Conservation (phyloP, 2,113 vertebrate genomes). For the Chaetodon auriga region DNA sequence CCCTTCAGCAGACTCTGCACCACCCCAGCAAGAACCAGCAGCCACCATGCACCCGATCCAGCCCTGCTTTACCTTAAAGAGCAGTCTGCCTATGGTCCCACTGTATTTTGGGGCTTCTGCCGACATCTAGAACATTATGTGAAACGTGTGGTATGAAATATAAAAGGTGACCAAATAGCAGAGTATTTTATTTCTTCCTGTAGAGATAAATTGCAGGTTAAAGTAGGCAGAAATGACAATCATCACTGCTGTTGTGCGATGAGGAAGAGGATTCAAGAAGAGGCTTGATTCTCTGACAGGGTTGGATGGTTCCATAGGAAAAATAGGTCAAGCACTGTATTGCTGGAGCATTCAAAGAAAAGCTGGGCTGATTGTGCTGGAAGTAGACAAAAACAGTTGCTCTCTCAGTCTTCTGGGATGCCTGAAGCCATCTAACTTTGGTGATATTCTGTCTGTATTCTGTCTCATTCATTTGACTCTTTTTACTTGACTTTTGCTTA, state of each 20-base stretch:
- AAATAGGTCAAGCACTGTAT: conserved; percentile 56
- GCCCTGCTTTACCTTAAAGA: too few relatives aligned
- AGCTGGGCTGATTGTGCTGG: not conserved
- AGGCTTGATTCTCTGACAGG: conserved; percentile 27
- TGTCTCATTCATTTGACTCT: not conserved
- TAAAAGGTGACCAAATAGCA: not conserved
- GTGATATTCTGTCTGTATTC: not conserved
- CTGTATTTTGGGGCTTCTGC: too few relatives aligned
- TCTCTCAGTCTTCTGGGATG: conserved; percentile 4
- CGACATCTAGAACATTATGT: not conserved
- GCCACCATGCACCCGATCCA: too few relatives aligned
- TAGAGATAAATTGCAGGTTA: not conserved
- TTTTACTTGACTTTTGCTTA: not conserved
- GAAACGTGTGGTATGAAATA: not conserved
- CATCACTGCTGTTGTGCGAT: conserved; percentile 28
- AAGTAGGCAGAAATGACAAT: conserved; percentile 37
- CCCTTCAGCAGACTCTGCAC: too few relatives aligned
- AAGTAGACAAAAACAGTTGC: not conserved
- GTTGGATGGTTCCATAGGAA: conserved; percentile 24
- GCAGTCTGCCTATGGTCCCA: too few relatives aligned
- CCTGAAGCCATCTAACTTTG: not conserved
- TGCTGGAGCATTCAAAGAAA: conserved; percentile 13
- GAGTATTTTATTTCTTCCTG: not conserved
- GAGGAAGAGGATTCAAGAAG: conserved; percentile 15
- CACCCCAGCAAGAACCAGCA: too few relatives aligned